Conservation (phyloP, 2,113 vertebrate species). For the Antechinus stuartii region DNA sequence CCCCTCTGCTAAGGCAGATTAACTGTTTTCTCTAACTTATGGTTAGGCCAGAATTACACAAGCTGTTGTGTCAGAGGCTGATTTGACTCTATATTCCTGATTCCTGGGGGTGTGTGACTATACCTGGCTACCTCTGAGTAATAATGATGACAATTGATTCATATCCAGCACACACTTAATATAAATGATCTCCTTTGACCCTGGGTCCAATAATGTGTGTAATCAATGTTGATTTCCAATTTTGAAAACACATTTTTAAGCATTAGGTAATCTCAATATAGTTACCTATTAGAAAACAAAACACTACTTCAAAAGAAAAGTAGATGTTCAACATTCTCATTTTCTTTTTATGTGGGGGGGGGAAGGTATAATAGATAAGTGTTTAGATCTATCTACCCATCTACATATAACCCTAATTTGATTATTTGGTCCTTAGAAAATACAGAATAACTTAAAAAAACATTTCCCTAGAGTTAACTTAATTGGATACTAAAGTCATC, state of each 20-base stretch:
- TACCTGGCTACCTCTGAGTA: not conserved
- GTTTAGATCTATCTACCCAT: not conserved
- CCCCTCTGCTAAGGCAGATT: not conserved
- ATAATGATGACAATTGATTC: not conserved
- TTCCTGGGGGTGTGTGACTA: not conserved
- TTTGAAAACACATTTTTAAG: constrained; percentile 39
- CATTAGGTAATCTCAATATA: not conserved
- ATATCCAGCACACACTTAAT: not conserved
- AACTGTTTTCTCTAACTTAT: not conserved
- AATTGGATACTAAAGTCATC: constrained; percentile 11
- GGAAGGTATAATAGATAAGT: not conserved
- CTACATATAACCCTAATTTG: too few species aligned
- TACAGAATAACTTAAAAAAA: constrained; percentile 20
- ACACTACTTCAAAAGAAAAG: constrained; percentile 29
- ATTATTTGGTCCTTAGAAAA: constrained; percentile 11
- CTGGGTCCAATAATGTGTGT: constrained; percentile 8
- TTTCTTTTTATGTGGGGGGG: not conserved
- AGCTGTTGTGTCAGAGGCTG: not conserved
- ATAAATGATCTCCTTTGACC: not conserved
- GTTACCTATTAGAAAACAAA: constrained; percentile 22
- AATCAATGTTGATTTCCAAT: not conserved
- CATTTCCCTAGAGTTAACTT: constrained; percentile 29
- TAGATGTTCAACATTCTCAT: not conserved
- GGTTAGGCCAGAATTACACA: not conserved
- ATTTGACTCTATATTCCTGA: constrained; percentile 9